Evolutionary conservation across 2,113 vertebrate genomes (phyloP).

Genomic region (Channa maculata): DNA sequence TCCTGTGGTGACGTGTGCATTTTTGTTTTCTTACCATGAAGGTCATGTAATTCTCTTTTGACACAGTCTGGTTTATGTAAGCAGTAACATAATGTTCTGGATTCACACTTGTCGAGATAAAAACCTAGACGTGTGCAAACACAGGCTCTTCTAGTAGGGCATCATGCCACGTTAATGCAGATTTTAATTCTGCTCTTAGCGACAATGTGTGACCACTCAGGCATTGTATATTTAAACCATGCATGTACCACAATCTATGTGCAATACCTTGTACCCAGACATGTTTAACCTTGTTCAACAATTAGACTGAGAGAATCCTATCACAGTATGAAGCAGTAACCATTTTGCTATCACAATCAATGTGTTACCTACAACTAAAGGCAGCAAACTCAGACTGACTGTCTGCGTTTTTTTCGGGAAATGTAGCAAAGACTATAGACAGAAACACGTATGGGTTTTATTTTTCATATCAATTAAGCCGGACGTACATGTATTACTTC

Average conservation of each 20-base stretch:
- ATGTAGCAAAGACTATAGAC: not conserved
- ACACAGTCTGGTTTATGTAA: slow-evolving; percentile 23
- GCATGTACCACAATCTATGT: not conserved
- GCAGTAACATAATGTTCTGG: slow-evolving; percentile 12
- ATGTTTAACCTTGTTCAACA: not conserved
- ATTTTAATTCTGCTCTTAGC: not conserved
- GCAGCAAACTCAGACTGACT: not conserved
- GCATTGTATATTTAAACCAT: not conserved
- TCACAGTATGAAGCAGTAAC: not conserved
- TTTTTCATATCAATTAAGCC: too few relatives aligned
- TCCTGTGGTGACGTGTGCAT: slow-evolving; percentile 15
- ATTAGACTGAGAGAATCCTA: not conserved
- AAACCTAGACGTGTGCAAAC: slow-evolving; percentile 1
- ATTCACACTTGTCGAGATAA: slow-evolving; percentile 1
- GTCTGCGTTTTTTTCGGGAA: not conserved
- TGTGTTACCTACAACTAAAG: not conserved
- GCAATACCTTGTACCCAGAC: not conserved
- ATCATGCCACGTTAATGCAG: not conserved
- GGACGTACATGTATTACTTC: too few relatives aligned
- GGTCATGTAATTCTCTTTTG: slow-evolving; percentile 32
- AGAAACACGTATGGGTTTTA: not conserved
- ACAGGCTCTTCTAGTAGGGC: not conserved
- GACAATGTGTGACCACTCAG: not conserved
- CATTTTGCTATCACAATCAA: not conserved
- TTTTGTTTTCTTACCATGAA: slow-evolving; percentile 1